phyloP scores from a whole-genome alignment of 2,797 vertebrate species.

The Perodicticus potto region DNA sequence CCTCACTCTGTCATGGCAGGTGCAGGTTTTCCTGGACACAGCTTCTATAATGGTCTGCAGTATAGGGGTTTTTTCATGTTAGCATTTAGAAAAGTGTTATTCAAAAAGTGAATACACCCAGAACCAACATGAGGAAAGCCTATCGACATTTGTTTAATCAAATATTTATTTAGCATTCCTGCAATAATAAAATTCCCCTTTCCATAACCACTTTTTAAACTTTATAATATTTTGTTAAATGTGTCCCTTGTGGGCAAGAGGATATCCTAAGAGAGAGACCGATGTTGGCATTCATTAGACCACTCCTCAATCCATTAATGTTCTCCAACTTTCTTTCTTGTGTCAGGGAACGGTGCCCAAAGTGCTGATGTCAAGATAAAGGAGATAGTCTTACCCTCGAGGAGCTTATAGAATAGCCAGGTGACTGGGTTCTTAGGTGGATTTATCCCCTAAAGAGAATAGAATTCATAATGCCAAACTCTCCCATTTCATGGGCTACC shows the following conservation, averaged over 20 bases:
- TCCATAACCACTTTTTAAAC: background rate
- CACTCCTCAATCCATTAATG: background rate
- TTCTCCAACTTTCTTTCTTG: conserved; percentile 21
- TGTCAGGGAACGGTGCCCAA: background rate
- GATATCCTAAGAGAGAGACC: background rate
- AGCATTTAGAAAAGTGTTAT: background rate
- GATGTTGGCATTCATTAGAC: background rate
- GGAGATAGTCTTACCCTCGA: background rate
- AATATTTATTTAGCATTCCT: conserved; percentile 10
- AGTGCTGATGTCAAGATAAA: background rate
- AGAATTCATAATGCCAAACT: background rate
- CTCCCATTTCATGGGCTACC: background rate
- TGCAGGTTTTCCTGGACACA: background rate
- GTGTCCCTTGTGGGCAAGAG: background rate
- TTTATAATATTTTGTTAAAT: conserved; percentile 16
- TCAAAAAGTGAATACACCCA: background rate
- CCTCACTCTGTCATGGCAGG: background rate
- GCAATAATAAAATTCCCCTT: background rate
- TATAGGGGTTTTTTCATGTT: conserved; percentile 11
- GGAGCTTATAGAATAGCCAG: background rate
- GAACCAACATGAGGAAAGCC: background rate
- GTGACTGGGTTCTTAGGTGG: background rate
- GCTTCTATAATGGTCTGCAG: background rate
- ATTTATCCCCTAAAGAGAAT: background rate
- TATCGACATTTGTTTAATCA: conserved; percentile 29